These are phyloP conservation scores for Sinonovacula constricta DNA, from an alignment of 1,140 invertebrate species.

Conservation along the genomic window DNA sequence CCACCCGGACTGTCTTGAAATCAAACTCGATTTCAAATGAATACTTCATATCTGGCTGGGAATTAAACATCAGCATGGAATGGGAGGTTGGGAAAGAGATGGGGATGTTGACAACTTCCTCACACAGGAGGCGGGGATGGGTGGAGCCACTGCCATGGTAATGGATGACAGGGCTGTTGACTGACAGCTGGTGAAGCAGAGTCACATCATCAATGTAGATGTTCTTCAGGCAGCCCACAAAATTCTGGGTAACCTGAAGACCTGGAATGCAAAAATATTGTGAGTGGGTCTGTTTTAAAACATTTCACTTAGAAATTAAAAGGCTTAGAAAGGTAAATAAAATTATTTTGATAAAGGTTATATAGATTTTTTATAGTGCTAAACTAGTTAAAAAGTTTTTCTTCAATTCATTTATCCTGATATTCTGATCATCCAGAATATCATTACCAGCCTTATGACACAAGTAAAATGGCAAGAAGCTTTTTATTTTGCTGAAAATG, in stretches of 20 bases:
- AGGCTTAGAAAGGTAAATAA: too few species aligned
- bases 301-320: too few species aligned
- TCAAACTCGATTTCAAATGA: slow-evolving; percentile 90
- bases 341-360: too few species aligned
- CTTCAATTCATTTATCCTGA: too few species aligned
- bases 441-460: too few species aligned
- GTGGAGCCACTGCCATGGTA: slow-evolving; percentile 84
- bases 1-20: slow-evolving; percentile 90
- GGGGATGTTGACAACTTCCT: slow-evolving; percentile 91
- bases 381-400: too few species aligned
- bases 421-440: too few species aligned
- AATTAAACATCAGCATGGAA: slow-evolving; percentile 77
- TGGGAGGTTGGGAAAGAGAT: slow-evolving; percentile 94
- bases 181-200: slow-evolving; percentile 90
- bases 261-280: slow-evolving; percentile 77
- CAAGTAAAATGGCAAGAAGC: too few species aligned
- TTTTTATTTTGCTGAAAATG: too few species aligned
- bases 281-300: too few species aligned
- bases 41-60: slow-evolving; percentile 83
- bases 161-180: slow-evolving; percentile 82
- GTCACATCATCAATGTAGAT: slow-evolving; percentile 95
- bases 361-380: too few species aligned
- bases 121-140: slow-evolving; percentile 89
- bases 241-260: slow-evolving; percentile 81
- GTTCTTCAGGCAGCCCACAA: slow-evolving; percentile 92